These are phyloP conservation scores for Acronicta alni DNA, from an alignment of 2,888 invertebrate species.

Conservation along the genomic window DNA sequence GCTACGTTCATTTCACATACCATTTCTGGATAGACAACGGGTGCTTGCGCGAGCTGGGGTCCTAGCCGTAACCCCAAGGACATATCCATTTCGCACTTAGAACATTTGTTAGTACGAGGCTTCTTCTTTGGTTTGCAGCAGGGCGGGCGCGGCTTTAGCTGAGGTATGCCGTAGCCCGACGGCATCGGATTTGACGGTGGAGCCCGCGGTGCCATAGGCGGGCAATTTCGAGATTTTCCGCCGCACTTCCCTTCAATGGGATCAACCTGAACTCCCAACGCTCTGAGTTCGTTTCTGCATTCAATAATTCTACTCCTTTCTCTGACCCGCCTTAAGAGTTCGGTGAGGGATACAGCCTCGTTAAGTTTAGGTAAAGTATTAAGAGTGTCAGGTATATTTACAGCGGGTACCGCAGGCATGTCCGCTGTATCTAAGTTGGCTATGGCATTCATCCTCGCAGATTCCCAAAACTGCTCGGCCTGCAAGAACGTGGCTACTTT, in stretches of 20 bases:
- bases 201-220: conserved; percentile 24
- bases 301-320: conserved; percentile 58
- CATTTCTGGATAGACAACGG: not conserved
- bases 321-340: conserved; percentile 69
- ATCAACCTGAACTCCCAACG: not conserved
- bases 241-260: conserved; percentile 18
- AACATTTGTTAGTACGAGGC: conserved; percentile 16
- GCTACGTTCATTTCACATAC: conserved; percentile 3
- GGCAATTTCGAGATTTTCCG: conserved; percentile 8
- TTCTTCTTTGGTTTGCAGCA: conserved; percentile 19
- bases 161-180: conserved; percentile 30
- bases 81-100: conserved; percentile 15
- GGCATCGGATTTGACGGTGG: conserved; percentile 23
- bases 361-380: conserved; percentile 46
- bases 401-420: no score
- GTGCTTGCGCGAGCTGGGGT: not conserved
- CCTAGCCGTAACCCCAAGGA: conserved; percentile 5
- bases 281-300: not conserved
- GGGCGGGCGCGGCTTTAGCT: conserved; percentile 22
- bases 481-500: not conserved
- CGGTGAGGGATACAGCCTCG: conserved; percentile 62
- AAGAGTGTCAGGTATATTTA: not conserved
- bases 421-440: no score
- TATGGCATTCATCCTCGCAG: not conserved
- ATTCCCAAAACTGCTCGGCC: not conserved